Evolutionary conservation across 2,113 vertebrate genomes (phyloP).

Genomic region (Poecile atricapillus): DNA sequence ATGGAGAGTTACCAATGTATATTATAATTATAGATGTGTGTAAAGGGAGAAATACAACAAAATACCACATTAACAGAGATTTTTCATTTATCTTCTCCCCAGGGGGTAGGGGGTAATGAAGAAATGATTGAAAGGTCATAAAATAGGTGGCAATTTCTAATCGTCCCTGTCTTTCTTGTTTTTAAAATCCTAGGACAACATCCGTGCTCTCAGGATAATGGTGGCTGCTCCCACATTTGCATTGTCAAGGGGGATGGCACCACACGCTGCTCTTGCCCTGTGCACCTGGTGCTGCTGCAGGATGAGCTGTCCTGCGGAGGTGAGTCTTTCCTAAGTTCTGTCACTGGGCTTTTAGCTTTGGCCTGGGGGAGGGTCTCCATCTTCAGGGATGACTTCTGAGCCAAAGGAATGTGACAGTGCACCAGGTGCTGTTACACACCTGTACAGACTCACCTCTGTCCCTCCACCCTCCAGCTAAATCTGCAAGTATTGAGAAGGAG

Average conservation of each 20-base stretch:
- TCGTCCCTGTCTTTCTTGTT: not conserved
- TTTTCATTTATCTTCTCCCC: not conserved
- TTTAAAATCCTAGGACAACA: conserved; percentile 81
- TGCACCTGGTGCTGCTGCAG: conserved; percentile 92
- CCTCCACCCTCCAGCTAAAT: not conserved
- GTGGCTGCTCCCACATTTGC: conserved; percentile 96
- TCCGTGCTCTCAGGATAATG: conserved; percentile 92
- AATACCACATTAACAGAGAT: not conserved
- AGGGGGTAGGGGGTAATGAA: not conserved
- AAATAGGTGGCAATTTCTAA: not conserved
- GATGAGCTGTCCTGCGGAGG: conserved; percentile 96
- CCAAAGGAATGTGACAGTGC: not conserved
- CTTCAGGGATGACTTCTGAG: not conserved
- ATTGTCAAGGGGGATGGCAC: conserved; percentile 95
- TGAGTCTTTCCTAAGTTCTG: conserved; percentile 34
- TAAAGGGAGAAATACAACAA: not conserved
- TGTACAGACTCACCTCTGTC: not conserved
- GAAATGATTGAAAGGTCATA: not conserved
- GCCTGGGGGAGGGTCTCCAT: not conserved
- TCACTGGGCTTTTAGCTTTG: not conserved
- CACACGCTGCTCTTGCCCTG: conserved; percentile 91
- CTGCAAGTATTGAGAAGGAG: not conserved
- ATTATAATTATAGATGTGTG: not conserved
- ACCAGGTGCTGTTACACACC: not conserved
- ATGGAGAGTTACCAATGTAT: accelerated